These are phyloP conservation scores for Dexiosoma caninum DNA, from an alignment of 2,888 invertebrate species.

Conservation along the genomic window DNA sequence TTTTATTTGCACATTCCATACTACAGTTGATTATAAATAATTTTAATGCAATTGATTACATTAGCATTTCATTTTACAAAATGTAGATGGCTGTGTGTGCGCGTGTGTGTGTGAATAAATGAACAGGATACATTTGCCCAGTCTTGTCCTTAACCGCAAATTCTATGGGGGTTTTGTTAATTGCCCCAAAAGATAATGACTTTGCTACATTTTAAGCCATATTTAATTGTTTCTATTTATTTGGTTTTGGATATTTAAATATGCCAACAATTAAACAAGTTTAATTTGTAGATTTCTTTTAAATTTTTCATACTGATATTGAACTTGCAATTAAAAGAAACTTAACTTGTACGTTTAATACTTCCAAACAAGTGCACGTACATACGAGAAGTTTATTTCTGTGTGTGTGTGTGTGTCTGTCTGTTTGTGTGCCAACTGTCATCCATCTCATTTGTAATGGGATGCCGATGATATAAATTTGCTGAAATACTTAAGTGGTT, in stretches of 20 bases:
- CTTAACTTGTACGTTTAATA: background rate
- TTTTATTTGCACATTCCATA: background rate
- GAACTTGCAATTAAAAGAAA: background rate
- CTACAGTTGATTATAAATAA: constrained; percentile 7
- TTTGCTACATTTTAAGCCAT: constrained; percentile 19
- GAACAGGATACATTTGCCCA: background rate
- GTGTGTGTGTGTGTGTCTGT: background rate
- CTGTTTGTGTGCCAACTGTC: background rate
- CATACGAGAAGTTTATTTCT: background rate
- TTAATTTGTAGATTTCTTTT: constrained; percentile 10
- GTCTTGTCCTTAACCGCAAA: constrained; percentile 32
- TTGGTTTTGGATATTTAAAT: constrained; percentile 13
- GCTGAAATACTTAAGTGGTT: background rate
- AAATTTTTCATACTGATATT: no score
- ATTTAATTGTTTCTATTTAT: constrained; percentile 25
- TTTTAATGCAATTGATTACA: constrained; percentile 16
- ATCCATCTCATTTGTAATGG: background rate
- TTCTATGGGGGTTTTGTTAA: constrained; percentile 15
- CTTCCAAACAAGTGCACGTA: background rate
- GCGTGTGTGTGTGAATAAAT: background rate
- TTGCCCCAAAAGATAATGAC: constrained; percentile 13
- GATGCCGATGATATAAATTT: background rate
- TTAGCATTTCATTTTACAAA: background rate
- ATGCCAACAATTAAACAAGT: constrained; percentile 17
- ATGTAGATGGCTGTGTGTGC: background rate